phyloP scores from a whole-genome alignment of 2,113 vertebrate genomes.

The Daphoenositta chrysoptera region DNA sequence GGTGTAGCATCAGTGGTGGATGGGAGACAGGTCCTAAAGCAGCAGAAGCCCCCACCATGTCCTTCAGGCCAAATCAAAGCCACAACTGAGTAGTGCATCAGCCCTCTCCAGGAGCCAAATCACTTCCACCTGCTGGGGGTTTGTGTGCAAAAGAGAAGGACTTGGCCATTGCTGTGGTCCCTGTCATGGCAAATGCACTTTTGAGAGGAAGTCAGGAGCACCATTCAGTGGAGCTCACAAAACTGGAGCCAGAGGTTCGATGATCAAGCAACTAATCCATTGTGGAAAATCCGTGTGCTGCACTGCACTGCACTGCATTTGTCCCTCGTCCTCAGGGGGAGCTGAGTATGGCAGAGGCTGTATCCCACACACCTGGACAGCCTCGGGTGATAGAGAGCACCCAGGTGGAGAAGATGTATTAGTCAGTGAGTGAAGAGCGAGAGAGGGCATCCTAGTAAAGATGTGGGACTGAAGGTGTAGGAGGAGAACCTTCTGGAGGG shows the following conservation, averaged over 20 bases:
- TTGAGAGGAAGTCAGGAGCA: neutral
- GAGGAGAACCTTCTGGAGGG: neutral
- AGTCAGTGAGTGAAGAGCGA: neutral
- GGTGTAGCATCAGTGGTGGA: neutral
- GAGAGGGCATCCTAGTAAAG: neutral
- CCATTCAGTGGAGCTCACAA: neutral
- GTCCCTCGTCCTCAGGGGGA: neutral
- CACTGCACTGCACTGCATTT: rapidly evolving
- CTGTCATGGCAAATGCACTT: rapidly evolving
- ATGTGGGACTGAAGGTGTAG: neutral
- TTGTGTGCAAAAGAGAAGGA: neutral
- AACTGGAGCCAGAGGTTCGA: neutral
- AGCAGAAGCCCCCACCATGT: neutral
- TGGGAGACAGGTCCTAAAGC: neutral
- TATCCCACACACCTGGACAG: neutral
- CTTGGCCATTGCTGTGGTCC: neutral
- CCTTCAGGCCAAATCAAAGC: neutral
- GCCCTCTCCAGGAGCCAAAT: neutral
- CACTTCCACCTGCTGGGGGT: neutral
- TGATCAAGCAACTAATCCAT: neutral
- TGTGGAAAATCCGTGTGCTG: neutral
- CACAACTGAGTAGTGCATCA: neutral
- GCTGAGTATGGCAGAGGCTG: neutral
- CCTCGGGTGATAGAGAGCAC: rapidly evolving
- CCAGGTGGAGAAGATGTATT: neutral